phyloP scores from a whole-genome alignment of 1,140 invertebrate genomes.

The Pseudomyrmex concolor region DNA sequence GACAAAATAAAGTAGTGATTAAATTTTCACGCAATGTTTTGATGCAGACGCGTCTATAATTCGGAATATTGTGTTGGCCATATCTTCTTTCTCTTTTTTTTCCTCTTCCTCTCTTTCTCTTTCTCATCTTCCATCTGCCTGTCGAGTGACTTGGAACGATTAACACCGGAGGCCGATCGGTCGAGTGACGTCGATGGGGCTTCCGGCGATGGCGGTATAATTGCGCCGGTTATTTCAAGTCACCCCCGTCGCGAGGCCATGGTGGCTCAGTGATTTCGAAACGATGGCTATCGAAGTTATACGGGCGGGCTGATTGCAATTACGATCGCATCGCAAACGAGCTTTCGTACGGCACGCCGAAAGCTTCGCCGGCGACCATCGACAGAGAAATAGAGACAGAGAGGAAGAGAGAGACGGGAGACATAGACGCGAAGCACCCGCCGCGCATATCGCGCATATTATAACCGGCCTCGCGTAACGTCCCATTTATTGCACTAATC shows the following conservation, averaged over 20 bases:
- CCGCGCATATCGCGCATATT: slow-evolving; percentile 46
- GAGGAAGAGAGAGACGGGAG: too few relatives aligned
- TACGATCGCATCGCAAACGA: slow-evolving; percentile 29
- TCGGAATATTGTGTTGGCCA: slow-evolving; percentile 31
- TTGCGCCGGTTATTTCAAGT: slow-evolving; percentile 66
- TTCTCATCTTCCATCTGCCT: background rate
- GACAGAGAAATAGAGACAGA: background rate
- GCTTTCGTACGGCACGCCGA: slow-evolving; percentile 50
- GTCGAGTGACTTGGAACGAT: slow-evolving; percentile 60
- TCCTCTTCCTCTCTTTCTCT: background rate
- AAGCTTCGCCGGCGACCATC: slow-evolving; percentile 21
- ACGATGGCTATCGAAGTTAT: slow-evolving; percentile 63
- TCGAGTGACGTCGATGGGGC: slow-evolving; percentile 57
- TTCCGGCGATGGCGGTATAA: slow-evolving; percentile 50
- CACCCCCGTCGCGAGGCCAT: background rate
- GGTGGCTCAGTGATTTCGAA: slow-evolving; percentile 53
- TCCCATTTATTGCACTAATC: slow-evolving; percentile 66
- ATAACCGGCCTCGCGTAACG: slow-evolving; percentile 56
- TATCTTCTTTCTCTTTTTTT: slow-evolving; percentile 15
- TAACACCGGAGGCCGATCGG: slow-evolving; percentile 52
- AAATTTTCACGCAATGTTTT: slow-evolving; percentile 15
- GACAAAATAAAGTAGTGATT: background rate
- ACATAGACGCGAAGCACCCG: too few relatives aligned
- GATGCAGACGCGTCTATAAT: slow-evolving; percentile 2
- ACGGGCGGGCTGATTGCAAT: slow-evolving; percentile 55